Conservation (phyloP, 2,113 vertebrate genomes). For the Aix galericulata region DNA sequence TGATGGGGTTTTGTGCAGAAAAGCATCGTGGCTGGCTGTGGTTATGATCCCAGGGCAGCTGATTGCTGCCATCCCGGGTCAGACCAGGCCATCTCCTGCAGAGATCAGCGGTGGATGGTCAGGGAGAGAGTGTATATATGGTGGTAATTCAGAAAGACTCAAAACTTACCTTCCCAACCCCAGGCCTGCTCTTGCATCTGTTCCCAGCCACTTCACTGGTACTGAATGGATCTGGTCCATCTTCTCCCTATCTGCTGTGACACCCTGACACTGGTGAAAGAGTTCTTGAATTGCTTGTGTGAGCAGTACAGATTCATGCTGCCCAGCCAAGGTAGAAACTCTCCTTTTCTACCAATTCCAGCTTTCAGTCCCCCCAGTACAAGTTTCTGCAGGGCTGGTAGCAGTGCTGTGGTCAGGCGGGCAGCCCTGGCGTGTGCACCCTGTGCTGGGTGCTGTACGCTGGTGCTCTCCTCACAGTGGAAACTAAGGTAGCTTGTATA, state of each 20-base stretch:
- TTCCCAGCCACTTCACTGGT: not conserved
- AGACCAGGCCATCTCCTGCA: not conserved
- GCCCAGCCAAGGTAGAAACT: not conserved
- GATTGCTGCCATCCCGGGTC: not conserved
- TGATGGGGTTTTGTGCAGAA: not conserved
- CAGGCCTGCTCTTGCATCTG: not conserved
- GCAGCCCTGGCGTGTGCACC: accelerated
- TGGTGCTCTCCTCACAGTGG: not conserved
- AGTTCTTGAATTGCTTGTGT: accelerated
- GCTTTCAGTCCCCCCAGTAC: accelerated
- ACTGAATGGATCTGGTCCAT: accelerated
- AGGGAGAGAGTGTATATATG: not conserved
- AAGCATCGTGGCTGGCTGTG: not conserved
- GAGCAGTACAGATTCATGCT: not conserved
- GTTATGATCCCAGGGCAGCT: not conserved
- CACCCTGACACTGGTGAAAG: not conserved
- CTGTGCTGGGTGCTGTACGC: not conserved
- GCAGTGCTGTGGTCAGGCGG: not conserved
- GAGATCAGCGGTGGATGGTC: not conserved
- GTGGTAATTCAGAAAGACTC: not conserved
- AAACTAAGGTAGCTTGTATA: not conserved
- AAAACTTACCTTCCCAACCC: not conserved
- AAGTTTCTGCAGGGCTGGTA: not conserved
- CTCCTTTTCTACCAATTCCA: not conserved
- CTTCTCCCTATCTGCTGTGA: not conserved